These are phyloP conservation scores for Tetragnatha versicolor DNA, from an alignment of 1,140 invertebrate genomes.

Conservation along the genomic window DNA sequence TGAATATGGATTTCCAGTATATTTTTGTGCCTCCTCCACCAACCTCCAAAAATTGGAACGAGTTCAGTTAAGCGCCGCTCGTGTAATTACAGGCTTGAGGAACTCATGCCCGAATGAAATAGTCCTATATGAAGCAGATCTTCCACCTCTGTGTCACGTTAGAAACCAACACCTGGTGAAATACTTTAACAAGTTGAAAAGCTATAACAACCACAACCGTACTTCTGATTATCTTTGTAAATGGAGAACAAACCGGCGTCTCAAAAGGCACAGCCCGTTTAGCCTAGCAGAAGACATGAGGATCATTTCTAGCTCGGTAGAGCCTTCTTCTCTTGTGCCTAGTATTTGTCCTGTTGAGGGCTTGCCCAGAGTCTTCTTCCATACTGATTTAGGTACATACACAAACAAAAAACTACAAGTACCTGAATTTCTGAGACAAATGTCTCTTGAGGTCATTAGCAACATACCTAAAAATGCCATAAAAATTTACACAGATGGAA, in stretches of 20 bases:
- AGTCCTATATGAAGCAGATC: background rate
- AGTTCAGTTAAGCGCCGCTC: background rate
- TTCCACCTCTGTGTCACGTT: background rate
- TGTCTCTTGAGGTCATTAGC: background rate
- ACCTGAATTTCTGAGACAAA: background rate
- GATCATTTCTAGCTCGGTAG: background rate
- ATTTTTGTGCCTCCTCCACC: background rate
- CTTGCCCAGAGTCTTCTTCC: background rate
- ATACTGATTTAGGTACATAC: background rate
- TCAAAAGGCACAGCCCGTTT: background rate
- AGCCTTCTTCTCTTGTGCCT: background rate
- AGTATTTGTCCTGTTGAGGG: background rate
- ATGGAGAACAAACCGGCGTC: background rate
- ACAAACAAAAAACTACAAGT: background rate
- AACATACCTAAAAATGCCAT: background rate
- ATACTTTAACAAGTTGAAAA: conserved; percentile 1
- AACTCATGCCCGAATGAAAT: background rate
- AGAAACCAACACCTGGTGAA: background rate
- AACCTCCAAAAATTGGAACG: background rate
- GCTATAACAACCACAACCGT: background rate
- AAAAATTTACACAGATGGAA: background rate
- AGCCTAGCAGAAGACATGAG: background rate
- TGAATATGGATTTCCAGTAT: conserved; percentile 1
- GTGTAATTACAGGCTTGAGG: background rate
- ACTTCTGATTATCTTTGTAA: background rate